Evolutionary conservation across 1,140 invertebrate genomes (phyloP), one percentile per base, ranked within the genome.

Genomic region (Cydia strobilella): DNA sequence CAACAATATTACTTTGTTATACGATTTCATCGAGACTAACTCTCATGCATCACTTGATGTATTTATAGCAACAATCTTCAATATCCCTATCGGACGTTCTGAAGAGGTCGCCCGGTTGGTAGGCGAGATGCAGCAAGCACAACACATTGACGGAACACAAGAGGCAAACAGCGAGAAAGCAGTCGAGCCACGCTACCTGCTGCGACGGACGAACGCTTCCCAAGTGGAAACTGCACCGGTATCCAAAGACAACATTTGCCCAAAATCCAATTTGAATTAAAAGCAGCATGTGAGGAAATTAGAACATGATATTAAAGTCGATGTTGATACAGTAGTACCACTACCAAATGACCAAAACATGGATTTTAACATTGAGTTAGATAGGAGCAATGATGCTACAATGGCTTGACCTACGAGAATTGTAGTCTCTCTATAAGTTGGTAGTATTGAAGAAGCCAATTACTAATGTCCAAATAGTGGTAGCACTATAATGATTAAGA

Each of bases 181-280:
- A 93, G 86, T 94, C 92, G 79, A 93, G 84, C 92, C 92, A 93
- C 88, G 89, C 91, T 93, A 93, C 93, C 92, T 93, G 90, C 84
- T 89, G 86, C 80, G 86, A 91, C 88, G 89, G 85, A 88, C 90
- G 89, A 91, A 88, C 88, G 74, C 84, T 83, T 54, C 91, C 91
- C 86, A 93, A 88, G 83, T 93, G 93, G 86, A 93, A 93, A 90
- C 93, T 93, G 92, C 84, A 80, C 81, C 82, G 59, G 76, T 80
- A 77, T 79, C 80, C 75, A 84, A 85, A 12, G 63, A 83, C 88
- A 84, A 81, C 63, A 79, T 73, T 76, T 78, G 77, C 78, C 76
- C 77, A 81, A 82, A 81, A 85, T 88, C 85, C 86, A 80, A 89
- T 84, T 76, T 77, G 77, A 88, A 90, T 84, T 84, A 77, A 89